Evolutionary conservation across 2,888 invertebrate species (phyloP).

Genomic region (Pterobdella sp.): DNA sequence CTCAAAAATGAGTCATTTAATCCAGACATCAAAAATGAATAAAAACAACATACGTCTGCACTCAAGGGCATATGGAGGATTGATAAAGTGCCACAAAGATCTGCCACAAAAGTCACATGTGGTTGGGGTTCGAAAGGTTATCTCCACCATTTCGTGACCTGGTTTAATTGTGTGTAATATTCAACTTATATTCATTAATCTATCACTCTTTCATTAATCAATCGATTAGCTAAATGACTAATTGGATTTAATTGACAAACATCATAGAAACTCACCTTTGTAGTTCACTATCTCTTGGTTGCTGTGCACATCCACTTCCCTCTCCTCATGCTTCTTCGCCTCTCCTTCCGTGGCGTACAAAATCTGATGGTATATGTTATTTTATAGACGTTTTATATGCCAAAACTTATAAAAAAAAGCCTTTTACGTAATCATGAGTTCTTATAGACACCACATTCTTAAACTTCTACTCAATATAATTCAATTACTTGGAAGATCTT

Average conservation of each 20-base stretch:
- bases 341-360: constrained; percentile 95
- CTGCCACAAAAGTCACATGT: constrained; percentile 95
- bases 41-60: constrained; percentile 67
- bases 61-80: constrained; percentile 92
- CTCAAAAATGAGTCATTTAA: too few species aligned
- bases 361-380: constrained; percentile 55
- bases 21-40: too few species aligned
- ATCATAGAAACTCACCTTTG: constrained; percentile 59
- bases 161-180: neutral
- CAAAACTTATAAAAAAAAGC: too few species aligned
- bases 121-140: constrained; percentile 95
- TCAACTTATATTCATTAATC: neutral
- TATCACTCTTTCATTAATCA: neutral
- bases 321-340: constrained; percentile 53
- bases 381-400: too few species aligned
- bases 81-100: constrained; percentile 93
- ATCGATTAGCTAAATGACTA: too few species aligned
- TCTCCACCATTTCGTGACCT: constrained; percentile 81
- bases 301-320: constrained; percentile 14
- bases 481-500: constrained; percentile 77
- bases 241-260: neutral
- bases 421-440: too few species aligned
- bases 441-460: too few species aligned
- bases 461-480: too few species aligned
- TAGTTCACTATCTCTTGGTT: constrained; percentile 57